Percentiles rank a stretch among this genome's conserved stretches.
phyloP scores from a whole-genome alignment of 2,797 vertebrate species.

The Squalus acanthias region DNA sequence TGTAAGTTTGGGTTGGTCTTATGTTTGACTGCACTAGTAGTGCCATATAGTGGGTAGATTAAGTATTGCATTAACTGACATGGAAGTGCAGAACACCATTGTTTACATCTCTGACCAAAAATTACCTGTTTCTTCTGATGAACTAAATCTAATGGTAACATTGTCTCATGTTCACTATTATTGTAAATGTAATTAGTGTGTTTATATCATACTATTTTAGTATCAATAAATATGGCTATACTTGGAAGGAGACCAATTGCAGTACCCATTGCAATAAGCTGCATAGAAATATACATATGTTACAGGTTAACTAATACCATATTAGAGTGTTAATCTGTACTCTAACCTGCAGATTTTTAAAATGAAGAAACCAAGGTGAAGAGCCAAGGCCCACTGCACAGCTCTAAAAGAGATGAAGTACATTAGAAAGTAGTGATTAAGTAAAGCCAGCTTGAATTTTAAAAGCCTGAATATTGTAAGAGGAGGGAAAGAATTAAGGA shows the following conservation, averaged over 20 bases:
- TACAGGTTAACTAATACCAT: background rate
- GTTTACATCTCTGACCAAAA: background rate
- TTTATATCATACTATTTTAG: background rate
- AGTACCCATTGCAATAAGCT: background rate
- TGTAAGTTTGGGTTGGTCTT: background rate
- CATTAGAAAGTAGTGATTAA: background rate
- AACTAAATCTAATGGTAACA: background rate
- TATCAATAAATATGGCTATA: background rate
- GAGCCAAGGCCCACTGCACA: background rate
- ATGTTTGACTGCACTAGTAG: background rate
- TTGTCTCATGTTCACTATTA: background rate
- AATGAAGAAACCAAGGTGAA: background rate
- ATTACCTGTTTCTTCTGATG: background rate
- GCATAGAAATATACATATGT: background rate
- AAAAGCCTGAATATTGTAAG: background rate
- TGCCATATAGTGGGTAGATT: constrained; percentile 25
- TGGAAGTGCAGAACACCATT: background rate
- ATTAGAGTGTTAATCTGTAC: background rate
- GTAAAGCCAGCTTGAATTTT: background rate
- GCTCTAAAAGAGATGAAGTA: background rate
- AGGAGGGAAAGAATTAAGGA: background rate
- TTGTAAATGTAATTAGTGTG: background rate
- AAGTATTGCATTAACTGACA: constrained; percentile 1
- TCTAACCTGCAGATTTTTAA: background rate
- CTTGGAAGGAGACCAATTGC: background rate